Evolutionary conservation across 2,797 vertebrate genomes (phyloP).

Genomic region (Sebastes vulpes): DNA sequence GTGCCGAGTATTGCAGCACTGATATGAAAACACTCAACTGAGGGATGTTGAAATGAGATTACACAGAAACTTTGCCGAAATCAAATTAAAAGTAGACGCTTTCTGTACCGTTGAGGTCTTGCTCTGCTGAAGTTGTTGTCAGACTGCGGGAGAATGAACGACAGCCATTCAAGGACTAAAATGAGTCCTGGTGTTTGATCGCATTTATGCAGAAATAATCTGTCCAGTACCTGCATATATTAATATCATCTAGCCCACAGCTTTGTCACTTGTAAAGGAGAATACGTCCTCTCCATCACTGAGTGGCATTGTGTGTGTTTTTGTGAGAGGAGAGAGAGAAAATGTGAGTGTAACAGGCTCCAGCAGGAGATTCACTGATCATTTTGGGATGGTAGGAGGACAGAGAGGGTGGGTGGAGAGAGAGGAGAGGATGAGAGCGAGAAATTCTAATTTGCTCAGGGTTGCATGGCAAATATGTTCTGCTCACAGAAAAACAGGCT

Average conservation of each 20-base stretch:
- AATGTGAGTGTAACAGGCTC: conserved; percentile 8
- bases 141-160: background rate
- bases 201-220: background rate
- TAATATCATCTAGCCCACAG: background rate
- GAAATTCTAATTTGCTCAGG: conserved; percentile 66
- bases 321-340: background rate
- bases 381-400: conserved; percentile 58
- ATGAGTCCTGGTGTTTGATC: background rate
- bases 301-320: conserved; percentile 2
- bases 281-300: background rate
- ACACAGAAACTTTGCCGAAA: conserved; percentile 19
- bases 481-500: conserved; percentile 42
- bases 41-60: conserved; percentile 17
- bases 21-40: conserved; percentile 21
- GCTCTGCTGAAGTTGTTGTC: background rate
- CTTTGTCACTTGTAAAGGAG: conserved; percentile 18
- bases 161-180: background rate
- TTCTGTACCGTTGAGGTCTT: background rate
- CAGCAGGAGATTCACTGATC: conserved; percentile 46
- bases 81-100: conserved; percentile 34
- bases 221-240: background rate
- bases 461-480: conserved; percentile 56
- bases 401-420: conserved; percentile 57
- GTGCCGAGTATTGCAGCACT: background rate
- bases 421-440: conserved; percentile 37